phyloP scores from a whole-genome alignment of 2,888 invertebrate species.

The Cerceris rybyensis region DNA sequence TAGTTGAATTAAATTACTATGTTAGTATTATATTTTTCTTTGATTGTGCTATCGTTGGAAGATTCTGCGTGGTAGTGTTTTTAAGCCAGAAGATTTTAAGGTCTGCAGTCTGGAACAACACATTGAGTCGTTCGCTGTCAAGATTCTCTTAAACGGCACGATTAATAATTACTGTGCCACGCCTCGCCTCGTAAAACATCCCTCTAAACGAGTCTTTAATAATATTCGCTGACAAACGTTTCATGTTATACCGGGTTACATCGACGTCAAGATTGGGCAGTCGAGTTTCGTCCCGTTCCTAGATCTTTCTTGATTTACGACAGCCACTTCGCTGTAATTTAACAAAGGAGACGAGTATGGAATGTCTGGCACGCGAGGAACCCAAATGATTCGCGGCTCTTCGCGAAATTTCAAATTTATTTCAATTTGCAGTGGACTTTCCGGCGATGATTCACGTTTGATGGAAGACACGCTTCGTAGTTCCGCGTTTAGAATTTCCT shows the following conservation, averaged over 20 bases:
- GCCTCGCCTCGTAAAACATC: conserved; percentile 52
- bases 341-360: conserved; percentile 54
- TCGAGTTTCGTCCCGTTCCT: background rate
- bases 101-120: conserved; percentile 44
- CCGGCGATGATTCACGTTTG: too few relatives aligned
- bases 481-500: too few relatives aligned
- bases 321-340: conserved; percentile 35
- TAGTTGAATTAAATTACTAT: too few relatives aligned
- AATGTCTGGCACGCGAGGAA: conserved; percentile 41
- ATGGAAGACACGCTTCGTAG: too few relatives aligned
- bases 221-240: conserved; percentile 52
- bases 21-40: too few relatives aligned
- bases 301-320: conserved; percentile 52
- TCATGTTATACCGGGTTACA: conserved; percentile 27
- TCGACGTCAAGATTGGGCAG: background rate
- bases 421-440: conserved; percentile 34
- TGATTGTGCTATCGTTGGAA: too few relatives aligned
- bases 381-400: conserved; percentile 1
- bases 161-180: conserved; percentile 67
- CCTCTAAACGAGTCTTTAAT: conserved; percentile 36
- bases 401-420: conserved; percentile 49
- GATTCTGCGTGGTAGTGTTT: too few relatives aligned
- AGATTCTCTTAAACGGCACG: conserved; percentile 65
- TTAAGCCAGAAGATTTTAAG: too few relatives aligned
- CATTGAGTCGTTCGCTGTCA: conserved; percentile 64